phyloP scores from a whole-genome alignment of 92 coral and sea anemone species.

The Palythoa caribaeorum region DNA sequence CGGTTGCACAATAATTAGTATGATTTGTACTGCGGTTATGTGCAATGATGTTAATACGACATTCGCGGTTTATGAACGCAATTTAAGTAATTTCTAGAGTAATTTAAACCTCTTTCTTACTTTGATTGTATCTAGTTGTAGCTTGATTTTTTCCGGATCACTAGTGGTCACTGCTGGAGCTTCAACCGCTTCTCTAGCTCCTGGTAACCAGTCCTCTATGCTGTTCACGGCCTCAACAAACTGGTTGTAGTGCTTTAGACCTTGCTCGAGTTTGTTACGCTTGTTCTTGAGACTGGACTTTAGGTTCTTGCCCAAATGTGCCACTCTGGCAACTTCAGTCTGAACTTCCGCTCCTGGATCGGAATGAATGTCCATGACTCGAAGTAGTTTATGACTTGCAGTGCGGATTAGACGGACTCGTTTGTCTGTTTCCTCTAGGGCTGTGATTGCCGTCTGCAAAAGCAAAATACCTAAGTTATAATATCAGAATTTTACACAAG shows the following conservation, averaged over 20 bases:
- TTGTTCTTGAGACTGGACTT: conserved; percentile 85
- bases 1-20: too few relatives aligned
- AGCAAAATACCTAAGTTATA: background rate
- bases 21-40: too few relatives aligned
- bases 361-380: conserved; percentile 91
- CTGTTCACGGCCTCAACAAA: conserved; percentile 84
- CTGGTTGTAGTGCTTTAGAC: conserved; percentile 79
- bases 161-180: conserved; percentile 70
- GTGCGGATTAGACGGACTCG: conserved; percentile 86
- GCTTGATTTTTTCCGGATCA: conserved; percentile 86
- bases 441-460: conserved; percentile 83
- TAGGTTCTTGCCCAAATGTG: conserved; percentile 86
- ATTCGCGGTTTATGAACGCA: too few relatives aligned
- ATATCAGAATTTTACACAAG: background rate
- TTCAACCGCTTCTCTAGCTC: conserved; percentile 73
- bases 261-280: conserved; percentile 84
- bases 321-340: conserved; percentile 88
- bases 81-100: too few relatives aligned
- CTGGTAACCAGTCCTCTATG: conserved; percentile 89
- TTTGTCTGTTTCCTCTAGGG: conserved; percentile 83
- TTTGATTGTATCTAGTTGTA: conserved; percentile 79
- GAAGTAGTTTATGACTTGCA: conserved; percentile 86
- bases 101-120: conserved; percentile 48
- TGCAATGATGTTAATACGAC: too few relatives aligned
- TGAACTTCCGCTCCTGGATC: conserved; percentile 90